Conservation (phyloP, 2,797 vertebrate species). For the Eulemur rubriventer region DNA sequence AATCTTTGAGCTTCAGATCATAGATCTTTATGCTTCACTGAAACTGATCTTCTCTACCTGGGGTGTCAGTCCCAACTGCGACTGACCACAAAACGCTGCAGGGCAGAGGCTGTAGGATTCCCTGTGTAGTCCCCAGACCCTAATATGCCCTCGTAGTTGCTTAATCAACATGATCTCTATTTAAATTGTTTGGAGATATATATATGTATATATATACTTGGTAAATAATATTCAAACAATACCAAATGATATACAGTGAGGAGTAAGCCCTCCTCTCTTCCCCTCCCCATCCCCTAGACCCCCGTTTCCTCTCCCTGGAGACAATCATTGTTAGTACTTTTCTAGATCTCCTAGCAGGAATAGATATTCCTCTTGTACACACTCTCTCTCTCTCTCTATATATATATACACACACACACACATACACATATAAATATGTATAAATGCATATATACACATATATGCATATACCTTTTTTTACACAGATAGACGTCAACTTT, state of each 20-base stretch:
- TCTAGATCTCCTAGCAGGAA: background rate
- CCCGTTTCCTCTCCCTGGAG: background rate
- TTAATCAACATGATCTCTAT: background rate
- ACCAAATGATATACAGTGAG: background rate
- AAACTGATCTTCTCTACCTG: conserved; percentile 18
- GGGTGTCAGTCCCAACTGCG: background rate
- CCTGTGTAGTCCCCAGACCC: background rate
- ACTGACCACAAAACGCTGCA: background rate
- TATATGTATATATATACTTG: background rate
- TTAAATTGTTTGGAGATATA: background rate
- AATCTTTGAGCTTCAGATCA: conserved; percentile 54
- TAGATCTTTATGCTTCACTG: conserved; percentile 42
- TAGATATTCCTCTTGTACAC: background rate
- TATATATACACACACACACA: background rate
- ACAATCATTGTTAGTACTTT: background rate
- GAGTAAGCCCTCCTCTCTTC: background rate
- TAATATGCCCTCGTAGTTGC: background rate
- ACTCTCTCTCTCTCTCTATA: background rate
- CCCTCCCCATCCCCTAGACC: background rate
- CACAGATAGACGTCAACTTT: background rate
- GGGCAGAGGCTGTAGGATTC: background rate
- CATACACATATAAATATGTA: background rate
- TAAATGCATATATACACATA: background rate
- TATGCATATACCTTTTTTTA: background rate
- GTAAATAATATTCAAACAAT: conserved; percentile 1